A percentile compares a stretch with the other conserved stretches of the same genome.
phyloP scores from a whole-genome alignment of 2,888 invertebrate genomes.

The Diarsia mendica region DNA sequence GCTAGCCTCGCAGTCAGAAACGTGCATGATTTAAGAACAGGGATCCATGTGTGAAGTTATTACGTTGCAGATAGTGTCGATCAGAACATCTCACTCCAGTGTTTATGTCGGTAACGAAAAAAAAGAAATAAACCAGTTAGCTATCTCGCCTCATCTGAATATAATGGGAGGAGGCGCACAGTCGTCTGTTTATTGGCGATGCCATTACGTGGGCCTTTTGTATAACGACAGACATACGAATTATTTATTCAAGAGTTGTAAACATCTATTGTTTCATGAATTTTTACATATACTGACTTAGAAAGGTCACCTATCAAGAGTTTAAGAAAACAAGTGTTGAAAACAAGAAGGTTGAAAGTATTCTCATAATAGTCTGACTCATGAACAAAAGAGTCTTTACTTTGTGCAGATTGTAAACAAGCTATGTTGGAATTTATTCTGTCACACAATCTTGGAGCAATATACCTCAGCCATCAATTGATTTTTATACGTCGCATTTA shows the following conservation, averaged over 20 bases:
- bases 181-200: conserved; percentile 75
- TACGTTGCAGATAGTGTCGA: conserved; percentile 64
- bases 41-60: conserved; percentile 62
- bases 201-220: conserved; percentile 80
- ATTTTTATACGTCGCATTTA: conserved; percentile 71
- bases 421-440: conserved; percentile 35
- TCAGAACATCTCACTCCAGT: conserved; percentile 73
- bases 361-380: conserved; percentile 21
- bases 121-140: conserved; percentile 66
- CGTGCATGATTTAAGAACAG: conserved; percentile 52
- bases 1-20: conserved; percentile 53
- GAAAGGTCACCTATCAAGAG: conserved; percentile 48
- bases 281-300: conserved; percentile 48
- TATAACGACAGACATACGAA: conserved; percentile 66
- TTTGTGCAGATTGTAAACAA: conserved; percentile 41
- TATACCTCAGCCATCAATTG: conserved; percentile 69
- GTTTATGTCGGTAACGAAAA: conserved; percentile 65
- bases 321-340: conserved; percentile 40
- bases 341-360: conserved; percentile 37
- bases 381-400: conserved; percentile 28
- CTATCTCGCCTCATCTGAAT: conserved; percentile 86
- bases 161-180: conserved; percentile 84
- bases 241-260: conserved; percentile 66
- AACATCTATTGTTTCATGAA: conserved; percentile 58
- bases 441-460: conserved; percentile 45